phyloP scores from a whole-genome alignment of 2,797 vertebrate genomes.

The Australoheros facetus region DNA sequence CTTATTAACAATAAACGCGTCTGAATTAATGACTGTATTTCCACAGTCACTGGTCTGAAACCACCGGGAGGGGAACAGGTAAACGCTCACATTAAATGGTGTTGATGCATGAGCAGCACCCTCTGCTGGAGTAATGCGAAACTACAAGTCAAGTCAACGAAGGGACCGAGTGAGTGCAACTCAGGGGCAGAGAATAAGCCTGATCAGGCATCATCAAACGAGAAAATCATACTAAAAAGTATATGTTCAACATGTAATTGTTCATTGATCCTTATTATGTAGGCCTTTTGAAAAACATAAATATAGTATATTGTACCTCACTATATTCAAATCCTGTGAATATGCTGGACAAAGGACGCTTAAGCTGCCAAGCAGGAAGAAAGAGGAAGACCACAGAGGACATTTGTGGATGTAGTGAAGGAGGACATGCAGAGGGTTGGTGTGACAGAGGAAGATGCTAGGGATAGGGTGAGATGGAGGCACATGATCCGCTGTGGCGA shows the following conservation, averaged over 20 bases:
- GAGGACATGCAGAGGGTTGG: background rate
- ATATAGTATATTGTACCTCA: background rate
- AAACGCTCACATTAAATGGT: background rate
- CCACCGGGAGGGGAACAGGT: slow-evolving; percentile 5
- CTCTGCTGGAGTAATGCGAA: slow-evolving; percentile 56
- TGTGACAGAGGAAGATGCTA: background rate
- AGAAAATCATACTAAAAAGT: background rate
- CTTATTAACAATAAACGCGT: background rate
- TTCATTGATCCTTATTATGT: background rate
- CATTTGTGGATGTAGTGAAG: background rate
- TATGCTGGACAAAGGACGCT: background rate
- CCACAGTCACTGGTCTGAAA: background rate
- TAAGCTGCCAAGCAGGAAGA: background rate
- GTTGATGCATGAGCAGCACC: slow-evolving; percentile 34
- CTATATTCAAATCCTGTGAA: background rate
- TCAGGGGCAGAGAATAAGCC: rapidly evolving
- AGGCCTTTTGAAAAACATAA: background rate
- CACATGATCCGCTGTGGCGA: background rate
- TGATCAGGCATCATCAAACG: background rate
- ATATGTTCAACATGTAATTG: background rate
- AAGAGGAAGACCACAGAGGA: background rate
- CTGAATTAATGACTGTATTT: background rate
- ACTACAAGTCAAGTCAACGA: background rate
- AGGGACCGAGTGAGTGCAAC: background rate
- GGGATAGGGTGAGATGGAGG: background rate